Evolutionary conservation across 2,113 vertebrate species (phyloP), one percentile per base, ranked within the genome.

Genomic region (Clarias magur): DNA sequence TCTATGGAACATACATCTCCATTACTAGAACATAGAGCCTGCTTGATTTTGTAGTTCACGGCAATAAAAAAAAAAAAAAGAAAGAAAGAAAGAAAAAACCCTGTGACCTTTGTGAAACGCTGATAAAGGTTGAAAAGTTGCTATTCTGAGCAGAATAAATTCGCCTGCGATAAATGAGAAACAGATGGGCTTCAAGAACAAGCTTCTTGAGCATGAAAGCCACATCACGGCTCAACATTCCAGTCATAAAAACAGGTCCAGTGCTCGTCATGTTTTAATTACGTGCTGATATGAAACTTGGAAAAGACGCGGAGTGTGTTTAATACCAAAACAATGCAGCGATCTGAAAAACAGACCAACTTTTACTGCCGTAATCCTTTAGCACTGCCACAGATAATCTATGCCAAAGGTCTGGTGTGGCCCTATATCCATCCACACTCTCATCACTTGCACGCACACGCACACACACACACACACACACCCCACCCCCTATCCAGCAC

Each of bases 401-500:
- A 59, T 53, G 27, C 63, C 57, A 83, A 83, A 80, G 82, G 48
- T 82, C 79, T 87, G 60, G 76, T 85, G 57, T 81, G 65, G 63
- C 59, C 30, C 72, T 85, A 65, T 2, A n/a, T 70, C 60, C 65
- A 83, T 68, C 70, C 85, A 19, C 72, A 82, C 78, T 83, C 38
- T 19, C 56, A 89, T 30, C 54, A 68, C 65, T 4, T 38, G 4
- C 63, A 23, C 72, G 23, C 30, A 38, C 30, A 83, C 76, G 25
- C 82, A 53, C 85, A 86, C 70, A 70, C 70, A 80, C 88, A 84
- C 87, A 87, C 62, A 80, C 60, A 87, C 60, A 86, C 63, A 80
- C 54, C 86, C 78, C 57, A 80, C 56, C 75, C 78, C 85, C 78
- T 15, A 81, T 53, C 85, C 85, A 79, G 30, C 54, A 81, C 15